Conservation (phyloP, 2,113 vertebrate genomes). For the Lophochroa leadbeateri region DNA sequence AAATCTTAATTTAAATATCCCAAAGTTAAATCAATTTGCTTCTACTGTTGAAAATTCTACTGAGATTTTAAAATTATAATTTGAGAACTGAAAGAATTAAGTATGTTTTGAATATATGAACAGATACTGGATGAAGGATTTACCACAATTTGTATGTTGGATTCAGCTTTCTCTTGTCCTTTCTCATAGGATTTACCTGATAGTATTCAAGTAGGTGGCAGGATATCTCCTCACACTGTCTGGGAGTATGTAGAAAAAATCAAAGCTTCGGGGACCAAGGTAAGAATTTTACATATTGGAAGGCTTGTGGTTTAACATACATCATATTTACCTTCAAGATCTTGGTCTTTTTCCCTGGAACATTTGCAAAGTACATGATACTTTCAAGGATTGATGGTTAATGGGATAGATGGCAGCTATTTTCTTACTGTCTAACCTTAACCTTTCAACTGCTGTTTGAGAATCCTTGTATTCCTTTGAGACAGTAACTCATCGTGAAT, state of each 20-base stretch:
- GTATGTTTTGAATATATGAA: not conserved
- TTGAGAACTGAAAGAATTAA: not conserved
- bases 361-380: not conserved
- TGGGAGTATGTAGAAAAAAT: slow-evolving; percentile 99
- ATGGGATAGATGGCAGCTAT: not conserved
- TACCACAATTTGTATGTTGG: not conserved
- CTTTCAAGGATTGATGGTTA: not conserved
- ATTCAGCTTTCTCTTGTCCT: not conserved
- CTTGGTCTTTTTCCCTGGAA: not conserved
- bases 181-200: slow-evolving; percentile 90
- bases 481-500: not conserved
- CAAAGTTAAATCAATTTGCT: not conserved
- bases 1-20: not conserved
- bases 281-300: slow-evolving; percentile 28
- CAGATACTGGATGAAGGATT: not conserved
- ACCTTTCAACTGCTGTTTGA: not conserved
- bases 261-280: slow-evolving; percentile 96
- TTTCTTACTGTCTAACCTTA: not conserved
- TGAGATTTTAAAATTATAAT: not conserved
- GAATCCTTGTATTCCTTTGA: not conserved
- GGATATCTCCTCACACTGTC: slow-evolving; percentile 95
- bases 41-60: not conserved
- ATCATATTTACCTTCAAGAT: not conserved
- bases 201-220: slow-evolving; percentile 94
- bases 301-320: not conserved